Evolutionary conservation across 2,797 vertebrate genomes (phyloP).

Genomic region (Acridotheres tristis): DNA sequence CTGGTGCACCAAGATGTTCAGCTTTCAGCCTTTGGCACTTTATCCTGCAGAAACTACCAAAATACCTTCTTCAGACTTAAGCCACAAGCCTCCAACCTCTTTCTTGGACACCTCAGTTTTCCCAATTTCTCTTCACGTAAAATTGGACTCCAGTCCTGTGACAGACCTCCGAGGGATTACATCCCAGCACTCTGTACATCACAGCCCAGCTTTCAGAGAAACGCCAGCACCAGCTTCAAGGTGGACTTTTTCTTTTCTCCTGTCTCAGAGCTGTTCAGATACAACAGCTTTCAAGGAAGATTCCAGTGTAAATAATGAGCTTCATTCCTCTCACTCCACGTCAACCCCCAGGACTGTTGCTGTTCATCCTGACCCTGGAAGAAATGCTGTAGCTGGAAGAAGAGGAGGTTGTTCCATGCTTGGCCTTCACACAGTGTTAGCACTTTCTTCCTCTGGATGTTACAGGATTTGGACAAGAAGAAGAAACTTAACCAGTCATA

Average conservation of each 20-base stretch:
- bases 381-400: conserved; percentile 28
- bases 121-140: conserved; percentile 69
- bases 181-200: conserved; percentile 48
- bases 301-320: not conserved
- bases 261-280: conserved; percentile 62
- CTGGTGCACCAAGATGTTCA: conserved; percentile 60
- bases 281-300: conserved; percentile 59
- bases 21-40: conserved; percentile 70
- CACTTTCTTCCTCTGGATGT: conserved; percentile 79
- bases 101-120: conserved; percentile 34
- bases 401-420: conserved; percentile 60
- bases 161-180: conserved; percentile 34
- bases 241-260: conserved; percentile 75
- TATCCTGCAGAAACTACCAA: conserved; percentile 64
- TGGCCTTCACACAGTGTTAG: conserved; percentile 82
- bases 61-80: conserved; percentile 51
- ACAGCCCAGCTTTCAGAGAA: conserved; percentile 7
- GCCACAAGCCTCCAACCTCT: conserved; percentile 33
- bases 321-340: conserved; percentile 2
- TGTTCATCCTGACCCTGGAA: conserved; percentile 6
- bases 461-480: conserved; percentile 81
- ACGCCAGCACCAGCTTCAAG: conserved; percentile 17
- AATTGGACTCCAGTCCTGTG: conserved; percentile 30
- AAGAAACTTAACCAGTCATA: conserved; percentile 68
- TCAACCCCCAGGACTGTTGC: not conserved